Conservation (phyloP, 2,888 invertebrate species). For the Fragum whitleyi region DNA sequence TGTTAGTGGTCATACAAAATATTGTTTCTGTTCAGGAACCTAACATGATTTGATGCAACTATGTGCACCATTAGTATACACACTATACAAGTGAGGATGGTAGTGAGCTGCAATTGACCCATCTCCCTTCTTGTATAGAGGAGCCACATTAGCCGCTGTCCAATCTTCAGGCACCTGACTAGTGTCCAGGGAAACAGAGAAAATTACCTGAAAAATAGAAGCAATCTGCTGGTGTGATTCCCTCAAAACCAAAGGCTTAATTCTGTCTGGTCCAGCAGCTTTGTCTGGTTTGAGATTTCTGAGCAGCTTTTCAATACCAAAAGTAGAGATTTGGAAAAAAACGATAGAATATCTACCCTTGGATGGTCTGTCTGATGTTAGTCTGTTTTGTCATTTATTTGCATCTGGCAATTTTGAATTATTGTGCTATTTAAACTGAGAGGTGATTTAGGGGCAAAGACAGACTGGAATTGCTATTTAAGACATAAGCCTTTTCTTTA, state of each 20-base stretch:
- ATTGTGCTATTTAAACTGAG: background rate
- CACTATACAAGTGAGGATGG: conserved; percentile 22
- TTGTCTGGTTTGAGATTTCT: background rate
- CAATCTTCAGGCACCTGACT: background rate
- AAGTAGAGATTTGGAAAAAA: background rate
- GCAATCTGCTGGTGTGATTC: background rate
- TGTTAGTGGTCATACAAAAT: conserved; percentile 36
- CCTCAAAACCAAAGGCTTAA: background rate
- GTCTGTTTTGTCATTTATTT: background rate
- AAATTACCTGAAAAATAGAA: no score
- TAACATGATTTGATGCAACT: background rate
- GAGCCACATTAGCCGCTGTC: conserved; percentile 6
- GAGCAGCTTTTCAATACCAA: background rate
- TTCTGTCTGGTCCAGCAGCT: background rate
- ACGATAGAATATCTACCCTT: background rate
- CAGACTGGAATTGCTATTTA: no score
- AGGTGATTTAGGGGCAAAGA: background rate
- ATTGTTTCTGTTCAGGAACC: background rate
- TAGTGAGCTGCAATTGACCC: conserved; percentile 5
- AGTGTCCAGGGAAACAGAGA: background rate
- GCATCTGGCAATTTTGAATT: background rate
- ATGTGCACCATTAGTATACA: no score
- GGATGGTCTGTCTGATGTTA: background rate
- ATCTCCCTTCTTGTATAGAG: no score
- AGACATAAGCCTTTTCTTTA: no score